Percentiles rank a stretch among this genome's conserved stretches.
Evolutionary conservation across 2,797 vertebrate species (phyloP).

Genomic region (Clamator glandarius): DNA sequence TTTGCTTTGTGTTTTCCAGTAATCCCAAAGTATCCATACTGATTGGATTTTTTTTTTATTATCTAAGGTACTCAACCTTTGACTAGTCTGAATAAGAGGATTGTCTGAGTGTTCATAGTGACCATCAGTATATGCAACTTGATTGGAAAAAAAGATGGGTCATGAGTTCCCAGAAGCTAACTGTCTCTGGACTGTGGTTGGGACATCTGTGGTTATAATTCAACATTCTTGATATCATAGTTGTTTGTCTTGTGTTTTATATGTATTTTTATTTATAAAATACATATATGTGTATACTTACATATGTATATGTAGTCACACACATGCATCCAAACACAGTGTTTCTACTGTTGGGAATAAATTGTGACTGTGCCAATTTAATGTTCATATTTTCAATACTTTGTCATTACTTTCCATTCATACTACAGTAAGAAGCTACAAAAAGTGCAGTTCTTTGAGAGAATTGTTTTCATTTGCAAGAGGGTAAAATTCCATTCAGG

Average conservation of each 20-base stretch:
- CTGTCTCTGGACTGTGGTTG: neutral
- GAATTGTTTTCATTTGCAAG: neutral
- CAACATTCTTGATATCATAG: neutral
- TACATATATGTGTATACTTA: neutral
- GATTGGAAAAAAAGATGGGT: neutral
- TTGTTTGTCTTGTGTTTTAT: neutral
- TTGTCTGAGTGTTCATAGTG: neutral
- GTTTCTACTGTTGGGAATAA: neutral
- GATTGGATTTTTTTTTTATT: neutral
- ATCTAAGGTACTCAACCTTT: neutral
- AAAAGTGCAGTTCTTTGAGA: neutral
- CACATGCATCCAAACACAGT: neutral
- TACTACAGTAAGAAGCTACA: neutral
- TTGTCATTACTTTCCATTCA: neutral
- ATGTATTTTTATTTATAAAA: slow-evolving; percentile 10
- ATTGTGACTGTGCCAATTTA: neutral
- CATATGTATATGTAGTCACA: neutral
- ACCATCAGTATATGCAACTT: neutral
- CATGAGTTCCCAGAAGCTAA: neutral
- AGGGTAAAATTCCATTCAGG: neutral
- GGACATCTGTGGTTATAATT: neutral
- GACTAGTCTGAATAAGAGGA: neutral
- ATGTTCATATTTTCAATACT: neutral
- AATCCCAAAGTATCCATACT: neutral
- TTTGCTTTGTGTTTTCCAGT: slow-evolving; percentile 29